Evolutionary conservation across 2,113 vertebrate genomes (phyloP).

Genomic region (Saguinus midas): DNA sequence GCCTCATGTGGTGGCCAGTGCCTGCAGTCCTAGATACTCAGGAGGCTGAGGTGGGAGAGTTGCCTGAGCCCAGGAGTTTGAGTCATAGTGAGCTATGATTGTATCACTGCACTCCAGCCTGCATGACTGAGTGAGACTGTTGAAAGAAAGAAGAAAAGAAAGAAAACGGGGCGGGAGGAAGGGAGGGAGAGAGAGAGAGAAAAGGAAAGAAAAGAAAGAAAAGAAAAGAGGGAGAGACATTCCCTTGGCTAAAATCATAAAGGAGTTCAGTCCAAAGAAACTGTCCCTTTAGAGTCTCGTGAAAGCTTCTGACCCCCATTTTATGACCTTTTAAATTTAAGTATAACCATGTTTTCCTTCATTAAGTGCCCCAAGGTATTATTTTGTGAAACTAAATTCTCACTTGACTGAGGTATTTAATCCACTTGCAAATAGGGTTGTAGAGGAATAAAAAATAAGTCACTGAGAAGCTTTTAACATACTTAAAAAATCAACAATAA

Average conservation of each 20-base stretch:
- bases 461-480: background rate
- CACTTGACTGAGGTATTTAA: background rate
- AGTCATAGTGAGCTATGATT: too few relatives aligned
- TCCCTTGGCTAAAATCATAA: background rate
- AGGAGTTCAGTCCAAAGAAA: background rate
- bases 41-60: too few relatives aligned
- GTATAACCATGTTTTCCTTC: background rate
- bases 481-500: conserved; percentile 5
- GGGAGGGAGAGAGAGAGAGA: accelerated
- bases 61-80: too few relatives aligned
- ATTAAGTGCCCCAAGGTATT: background rate
- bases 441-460: background rate
- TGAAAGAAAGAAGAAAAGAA: too few relatives aligned
- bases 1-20: too few relatives aligned
- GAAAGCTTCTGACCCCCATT: background rate
- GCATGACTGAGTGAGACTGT: too few relatives aligned
- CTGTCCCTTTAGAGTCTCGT: background rate
- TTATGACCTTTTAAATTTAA: background rate
- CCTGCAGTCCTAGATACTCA: too few relatives aligned
- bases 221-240: background rate
- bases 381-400: background rate
- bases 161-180: accelerated
- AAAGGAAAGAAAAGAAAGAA: accelerated
- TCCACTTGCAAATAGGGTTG: background rate
- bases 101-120: too few relatives aligned